These are phyloP conservation scores for Siniperca scherzeri DNA, from an alignment of 2,797 vertebrate species.

Conservation along the genomic window DNA sequence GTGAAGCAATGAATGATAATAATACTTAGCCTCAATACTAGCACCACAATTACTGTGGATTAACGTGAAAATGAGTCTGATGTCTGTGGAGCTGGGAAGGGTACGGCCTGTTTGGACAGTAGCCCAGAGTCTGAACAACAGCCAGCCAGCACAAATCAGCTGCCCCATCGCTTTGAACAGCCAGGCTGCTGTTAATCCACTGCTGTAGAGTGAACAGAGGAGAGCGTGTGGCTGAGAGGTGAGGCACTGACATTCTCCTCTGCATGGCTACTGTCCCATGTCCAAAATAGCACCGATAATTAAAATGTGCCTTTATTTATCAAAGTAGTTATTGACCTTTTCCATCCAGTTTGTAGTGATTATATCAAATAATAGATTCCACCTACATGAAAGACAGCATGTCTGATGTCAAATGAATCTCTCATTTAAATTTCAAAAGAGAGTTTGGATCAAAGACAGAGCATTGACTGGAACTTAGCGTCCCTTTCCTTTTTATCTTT, in stretches of 20 bases:
- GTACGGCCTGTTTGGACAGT: conserved; percentile 40
- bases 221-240: not conserved
- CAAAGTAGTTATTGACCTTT: not conserved
- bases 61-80: conserved; percentile 19
- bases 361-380: conserved; percentile 1
- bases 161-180: conserved; percentile 16
- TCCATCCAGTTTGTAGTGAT: not conserved
- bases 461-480: not conserved
- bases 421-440: conserved; percentile 9
- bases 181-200: conserved; percentile 18
- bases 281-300: conserved; percentile 2
- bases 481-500: not conserved
- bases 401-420: not conserved
- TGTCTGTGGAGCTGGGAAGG: conserved; percentile 23
- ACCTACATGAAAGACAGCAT: not conserved
- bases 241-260: not conserved
- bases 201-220: not conserved
- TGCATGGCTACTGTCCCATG: not conserved
- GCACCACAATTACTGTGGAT: conserved; percentile 24
- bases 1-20: not conserved
- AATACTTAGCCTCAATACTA: conserved; percentile 11
- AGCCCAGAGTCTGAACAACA: conserved; percentile 15
- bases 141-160: conserved; percentile 23
- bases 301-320: not conserved
- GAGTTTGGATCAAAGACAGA: not conserved